Evolutionary conservation across 2,797 vertebrate genomes (phyloP), one percentile per base, ranked within the genome.

Genomic region (Centroberyx gerrardi): DNA sequence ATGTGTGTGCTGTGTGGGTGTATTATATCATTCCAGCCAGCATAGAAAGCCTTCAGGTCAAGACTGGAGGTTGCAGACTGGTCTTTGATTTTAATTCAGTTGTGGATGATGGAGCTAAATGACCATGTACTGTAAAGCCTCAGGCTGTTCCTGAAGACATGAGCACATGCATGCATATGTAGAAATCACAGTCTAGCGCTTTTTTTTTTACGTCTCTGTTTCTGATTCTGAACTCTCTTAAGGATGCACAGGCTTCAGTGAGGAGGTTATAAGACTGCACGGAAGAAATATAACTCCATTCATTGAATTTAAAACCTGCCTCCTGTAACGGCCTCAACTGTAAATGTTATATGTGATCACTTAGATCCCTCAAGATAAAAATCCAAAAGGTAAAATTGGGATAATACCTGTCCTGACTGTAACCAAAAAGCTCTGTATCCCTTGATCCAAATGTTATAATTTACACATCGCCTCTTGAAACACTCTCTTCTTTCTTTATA

Each of bases 11-110:
- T 74, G 80, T 72, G 56, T 52, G 54, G 33, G 40, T 72, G 56
- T 63, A n/a, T 40, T 27, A 51, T 22, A 38, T 73, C 62, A 80
- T 72, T 82, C 67, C 48, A 79, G 31, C 69, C 69, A 80, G 29
- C 54, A 67, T 42, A 68, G 76, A 78, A 44, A 55, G 44, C 67
- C 76, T 63, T 53, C 54, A 64, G 90, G 82, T 82, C 67, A 71
- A 76, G 62, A 59, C 52, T 78, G 60, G 44, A 78, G 68, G 53
- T 55, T 63, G 27, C 29, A 0, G 0, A 51, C 18, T 68, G 63
- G 72, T 80, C 82, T 88, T 83, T 89, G 75, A 92, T 91, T 91
- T 83, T 64, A 85, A 91, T 90, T 87, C 68, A 78, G 48, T 69
- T 66, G 68, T 60, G 69, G 33, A 53, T 31, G 3, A 0, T 8